Evolutionary conservation across 2,888 invertebrate species (phyloP).

Genomic region (Chymomyza amoena): DNA sequence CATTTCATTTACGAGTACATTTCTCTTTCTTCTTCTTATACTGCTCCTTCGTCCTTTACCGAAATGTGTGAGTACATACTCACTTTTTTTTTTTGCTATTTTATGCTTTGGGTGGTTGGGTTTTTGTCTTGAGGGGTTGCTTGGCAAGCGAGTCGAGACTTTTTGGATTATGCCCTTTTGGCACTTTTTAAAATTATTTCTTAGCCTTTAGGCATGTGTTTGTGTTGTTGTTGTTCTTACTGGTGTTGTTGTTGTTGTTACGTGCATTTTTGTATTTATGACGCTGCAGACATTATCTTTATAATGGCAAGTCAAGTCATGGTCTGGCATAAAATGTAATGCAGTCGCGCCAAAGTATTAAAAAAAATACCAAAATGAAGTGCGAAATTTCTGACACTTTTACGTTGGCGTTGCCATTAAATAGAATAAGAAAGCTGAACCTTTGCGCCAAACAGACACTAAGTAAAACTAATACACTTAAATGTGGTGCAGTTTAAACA

Average conservation of each 20-base stretch:
- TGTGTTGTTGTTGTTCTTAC: conserved; percentile 1
- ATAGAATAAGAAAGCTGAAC: not conserved
- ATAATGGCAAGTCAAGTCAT: conserved; percentile 45
- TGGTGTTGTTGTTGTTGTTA: not conserved
- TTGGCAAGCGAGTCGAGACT: not conserved
- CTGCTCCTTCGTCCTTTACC: not conserved
- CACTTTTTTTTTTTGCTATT: not conserved
- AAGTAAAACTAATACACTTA: not conserved
- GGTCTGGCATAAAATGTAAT: conserved; percentile 4
- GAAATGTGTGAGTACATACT: not conserved
- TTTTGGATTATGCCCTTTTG: conserved; percentile 64
- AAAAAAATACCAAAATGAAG: conserved; percentile 4
- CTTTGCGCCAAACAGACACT: not conserved
- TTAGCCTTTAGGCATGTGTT: conserved; percentile 34
- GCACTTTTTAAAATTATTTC: conserved; percentile 68
- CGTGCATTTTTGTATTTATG: conserved; percentile 38
- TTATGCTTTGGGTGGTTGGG: not conserved
- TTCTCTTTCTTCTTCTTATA: conserved; percentile 18
- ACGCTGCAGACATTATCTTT: conserved; percentile 53
- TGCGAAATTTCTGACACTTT: not conserved
- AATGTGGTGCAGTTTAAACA: not conserved
- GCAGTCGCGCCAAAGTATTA: conserved; percentile 5
- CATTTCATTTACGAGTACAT: conserved; percentile 42
- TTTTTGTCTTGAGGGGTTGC: conserved; percentile 1
- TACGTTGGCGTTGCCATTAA: not conserved